Base-by-base conservation (phyloP, 2,888 invertebrate genomes). In the Mesorhabditis spiculigera region DNA sequence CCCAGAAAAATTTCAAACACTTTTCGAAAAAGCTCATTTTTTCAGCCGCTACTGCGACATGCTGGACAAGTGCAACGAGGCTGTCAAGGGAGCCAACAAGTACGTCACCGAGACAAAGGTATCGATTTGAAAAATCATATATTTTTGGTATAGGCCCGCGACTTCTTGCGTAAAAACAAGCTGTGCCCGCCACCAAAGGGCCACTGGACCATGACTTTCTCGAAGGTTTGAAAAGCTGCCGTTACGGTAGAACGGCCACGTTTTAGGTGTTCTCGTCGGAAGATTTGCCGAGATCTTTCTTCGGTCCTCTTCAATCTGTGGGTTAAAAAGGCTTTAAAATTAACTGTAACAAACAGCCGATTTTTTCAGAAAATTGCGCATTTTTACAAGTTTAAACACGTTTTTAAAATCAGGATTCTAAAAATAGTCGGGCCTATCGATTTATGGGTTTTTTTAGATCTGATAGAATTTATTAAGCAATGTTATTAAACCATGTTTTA, bases 191-290 rank as follows among this genome's bases (percentile, higher is more conserved):
- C 78, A 45, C 78, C 78, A 63, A 77, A 78, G 71, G 85, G 85
- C 62, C 85, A 85, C 71, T 86, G 86, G 85, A 85, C 83, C 4
- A 85, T 86, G 85, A 84, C 85, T 2, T 86, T 86, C 81, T 82
- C 81, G 16, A 85, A 86, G 69, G 58, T 50, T 2, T n/a, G 58
- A 3, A 50, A 50, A n/a, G n/a, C 10, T 13, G n/a, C 8, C 10
- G 3, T 50, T 50, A 13, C n/a, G 58, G n/a, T 13, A 50, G n/a
- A 50, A 50, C 58, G 8, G 0, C 3, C 8, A 13, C n/a, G 58
- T 50, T 50, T 50, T 50, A 50, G 58, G 81, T 84, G 5, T 85
- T 86, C 80, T 80, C 84, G n/a, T 78, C 81, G 41, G 83, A 84
- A 65, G 85, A 85, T 74, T 75, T 85, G 58, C 85, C 85, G 44